Evolutionary conservation across 2,797 vertebrate species (phyloP), one percentile per base, ranked within the genome.

Genomic region (Acipenser oxyrinchus): DNA sequence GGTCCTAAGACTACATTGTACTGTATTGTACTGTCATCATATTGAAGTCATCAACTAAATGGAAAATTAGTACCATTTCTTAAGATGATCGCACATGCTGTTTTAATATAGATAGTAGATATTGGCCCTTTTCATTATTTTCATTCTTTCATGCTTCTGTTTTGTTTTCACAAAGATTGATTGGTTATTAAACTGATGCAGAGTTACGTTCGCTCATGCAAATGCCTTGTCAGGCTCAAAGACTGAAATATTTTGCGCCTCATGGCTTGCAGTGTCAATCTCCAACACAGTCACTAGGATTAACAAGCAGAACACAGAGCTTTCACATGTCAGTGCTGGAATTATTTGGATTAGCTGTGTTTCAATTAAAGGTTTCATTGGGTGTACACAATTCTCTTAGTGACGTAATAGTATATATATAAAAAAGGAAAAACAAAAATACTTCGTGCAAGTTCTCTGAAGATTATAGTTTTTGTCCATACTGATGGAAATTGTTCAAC

Each of bases 401-500:
- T 37, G 37, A 37, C 37, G 37, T 37, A 7, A n/a, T 7, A 18
- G 51, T 10, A 10, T 10, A 12, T 65, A 8, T 65, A 48, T 55
- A 6, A 12, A 10, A 64, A 57, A 48, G 12, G 48, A 63, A 58
- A 58, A 58, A 37, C 55, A 51, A 67, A 13, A 48, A 23, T 10
- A 48, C 13, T 37, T 48, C 9, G 4, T 64, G 8, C 10, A 37
- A 10, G 11, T 13, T n/a, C 37, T 23, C 1, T 53, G 37, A 63
- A 9, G 8, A 10, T 15, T 55, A 48, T 10, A 7, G 23, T 53
- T n/a, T 37, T 13, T n/a, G 11, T 11, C 58, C 63, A 61, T 52
- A 48, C 53, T 61, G 11, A 65, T 50, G 60, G 62, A 55, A 15
- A 62, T 63, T 58, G 62, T 61, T 62, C 59, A 18, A 51, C n/a